These are phyloP conservation scores for Cylas formicarius DNA, from an alignment of 1,140 invertebrate genomes.

Conservation along the genomic window DNA sequence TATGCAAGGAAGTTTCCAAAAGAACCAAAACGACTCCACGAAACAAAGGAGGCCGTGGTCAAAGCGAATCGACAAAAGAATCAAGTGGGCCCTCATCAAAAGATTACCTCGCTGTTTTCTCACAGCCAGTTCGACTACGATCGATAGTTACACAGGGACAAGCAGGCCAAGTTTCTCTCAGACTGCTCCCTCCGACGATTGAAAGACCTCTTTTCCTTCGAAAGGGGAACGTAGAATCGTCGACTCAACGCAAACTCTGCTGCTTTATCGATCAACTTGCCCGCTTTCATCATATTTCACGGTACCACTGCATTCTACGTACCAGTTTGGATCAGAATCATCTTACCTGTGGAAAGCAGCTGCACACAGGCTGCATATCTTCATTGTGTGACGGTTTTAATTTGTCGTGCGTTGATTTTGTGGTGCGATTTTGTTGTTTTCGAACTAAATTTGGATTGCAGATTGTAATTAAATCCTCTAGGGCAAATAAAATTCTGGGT, in stretches of 20 bases:
- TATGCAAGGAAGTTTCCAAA: too few relatives aligned
- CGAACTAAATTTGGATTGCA: too few relatives aligned
- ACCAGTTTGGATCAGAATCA: neutral
- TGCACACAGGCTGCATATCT: neutral
- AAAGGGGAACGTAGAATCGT: slow-evolving; percentile 19
- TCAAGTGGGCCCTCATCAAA: slow-evolving; percentile 24
- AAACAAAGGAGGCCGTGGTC: too few relatives aligned
- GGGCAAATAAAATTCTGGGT: too few relatives aligned
- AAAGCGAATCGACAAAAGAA: too few relatives aligned
- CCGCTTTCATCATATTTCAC: slow-evolving; percentile 12
- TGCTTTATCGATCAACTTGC: slow-evolving; percentile 13
- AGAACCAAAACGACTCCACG: too few relatives aligned
- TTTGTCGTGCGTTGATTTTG: too few relatives aligned
- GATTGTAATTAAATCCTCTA: too few relatives aligned
- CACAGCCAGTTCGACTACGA: slow-evolving; percentile 13
- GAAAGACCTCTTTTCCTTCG: slow-evolving; percentile 18
- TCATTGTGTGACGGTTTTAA: neutral
- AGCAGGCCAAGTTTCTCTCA: slow-evolving; percentile 4
- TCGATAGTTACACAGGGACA: slow-evolving; percentile 17
- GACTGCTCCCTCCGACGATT: slow-evolving; percentile 4
- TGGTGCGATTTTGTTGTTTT: too few relatives aligned
- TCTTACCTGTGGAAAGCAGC: neutral
- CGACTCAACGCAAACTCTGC: slow-evolving; percentile 16
- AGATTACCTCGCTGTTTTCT: slow-evolving; percentile 16
- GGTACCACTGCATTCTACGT: slow-evolving; percentile 15